Evolutionary conservation across 2,888 invertebrate genomes (phyloP).

Genomic region (Oscheius sp.): DNA sequence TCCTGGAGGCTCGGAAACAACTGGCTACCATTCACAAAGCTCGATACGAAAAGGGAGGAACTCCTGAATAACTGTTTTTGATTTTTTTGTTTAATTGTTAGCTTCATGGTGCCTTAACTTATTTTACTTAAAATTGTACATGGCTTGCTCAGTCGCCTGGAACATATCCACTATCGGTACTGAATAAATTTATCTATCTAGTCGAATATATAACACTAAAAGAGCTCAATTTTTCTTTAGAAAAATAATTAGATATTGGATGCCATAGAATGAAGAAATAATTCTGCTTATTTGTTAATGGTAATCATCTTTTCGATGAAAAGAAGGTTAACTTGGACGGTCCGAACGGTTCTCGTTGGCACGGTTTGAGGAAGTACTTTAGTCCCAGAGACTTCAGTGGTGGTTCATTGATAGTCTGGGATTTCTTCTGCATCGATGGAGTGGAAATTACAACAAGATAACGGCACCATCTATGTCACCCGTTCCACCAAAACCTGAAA

Average conservation of each 20-base stretch:
- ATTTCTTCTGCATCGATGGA: no score
- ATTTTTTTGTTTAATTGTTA: constrained; percentile 11
- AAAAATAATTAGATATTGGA: background rate
- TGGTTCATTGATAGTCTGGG: no score
- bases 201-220: background rate
- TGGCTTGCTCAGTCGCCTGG: constrained; percentile 24
- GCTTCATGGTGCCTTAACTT: constrained; percentile 27
- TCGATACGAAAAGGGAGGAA: constrained; percentile 78
- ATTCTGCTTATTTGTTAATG: no score
- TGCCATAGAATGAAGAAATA: no score
- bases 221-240: background rate
- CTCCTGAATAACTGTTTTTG: constrained; percentile 13
- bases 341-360: no score
- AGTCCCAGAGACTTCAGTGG: no score
- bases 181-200: constrained; percentile 2
- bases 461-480: no score
- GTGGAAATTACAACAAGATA: no score
- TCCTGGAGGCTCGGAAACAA: constrained; percentile 89
- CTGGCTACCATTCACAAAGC: constrained; percentile 91
- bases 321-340: no score
- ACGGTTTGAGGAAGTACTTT: no score
- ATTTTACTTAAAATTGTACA: constrained; percentile 20
- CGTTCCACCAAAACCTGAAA: no score
- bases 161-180: constrained; percentile 20
- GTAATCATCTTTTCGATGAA: no score